Evolutionary conservation across 2,888 invertebrate genomes (phyloP), one percentile per base, ranked within the genome.

Genomic region (Lapara coniferarum): DNA sequence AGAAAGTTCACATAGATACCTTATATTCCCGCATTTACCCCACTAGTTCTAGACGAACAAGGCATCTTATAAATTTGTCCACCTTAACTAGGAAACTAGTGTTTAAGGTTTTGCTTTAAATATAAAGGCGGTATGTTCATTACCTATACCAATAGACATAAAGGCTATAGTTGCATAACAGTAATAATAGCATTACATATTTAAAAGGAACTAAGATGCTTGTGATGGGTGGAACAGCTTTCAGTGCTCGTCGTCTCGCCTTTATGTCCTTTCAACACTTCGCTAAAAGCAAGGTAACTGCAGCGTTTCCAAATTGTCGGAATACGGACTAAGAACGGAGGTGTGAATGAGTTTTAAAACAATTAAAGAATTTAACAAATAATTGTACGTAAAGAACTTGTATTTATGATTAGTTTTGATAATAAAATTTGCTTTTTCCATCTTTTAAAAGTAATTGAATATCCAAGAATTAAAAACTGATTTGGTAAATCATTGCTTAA

Each of bases 121-220:
- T 16, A 63, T 8, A 5, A 2, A 12, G 19, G 13, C 46, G 6
- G 19, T 19, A 46, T 6, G 16, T 10, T 46, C 44, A 19, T 63
- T 46, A n/a, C n/a, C n/a, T n/a, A 63, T 19, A 63, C 12, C 16
- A 10, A 46, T 19, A 19, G 44, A 16, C n/a, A 12, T 63, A 63
- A 37, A 63, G 59, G 46, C 59, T 46, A 46, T 19, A 63, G 46
- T 63, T 37, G 59, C 59, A 19, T 63, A 70, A 71, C 44, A 70
- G 72, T 71, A 72, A 70, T 68, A 68, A 63, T 63, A 16, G 46
- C 59, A 46, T 12, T 46, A 46, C 44, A 63, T 63, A 63, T 63
- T 59, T 63, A 63, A 63, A 63, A 63, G 16, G 59, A 19, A 16
- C 46, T 12, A 16, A 63, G 46, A 63, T 63, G 44, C 19, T 46